phyloP scores from a whole-genome alignment of 2,888 invertebrate species.

The Rotaria socialis region DNA sequence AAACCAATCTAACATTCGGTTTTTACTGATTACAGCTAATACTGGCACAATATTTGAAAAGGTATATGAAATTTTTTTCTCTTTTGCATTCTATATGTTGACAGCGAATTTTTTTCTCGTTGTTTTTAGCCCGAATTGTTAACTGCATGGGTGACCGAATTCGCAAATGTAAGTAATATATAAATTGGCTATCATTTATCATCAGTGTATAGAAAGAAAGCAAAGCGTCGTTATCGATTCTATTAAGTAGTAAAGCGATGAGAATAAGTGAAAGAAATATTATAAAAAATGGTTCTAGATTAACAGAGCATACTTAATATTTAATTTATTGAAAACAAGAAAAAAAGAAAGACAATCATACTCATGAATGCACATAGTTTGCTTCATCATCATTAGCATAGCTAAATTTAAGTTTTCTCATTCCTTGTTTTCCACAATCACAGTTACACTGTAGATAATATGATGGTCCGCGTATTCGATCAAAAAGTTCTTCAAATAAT shows the following conservation, averaged over 20 bases:
- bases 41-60: constrained; percentile 32
- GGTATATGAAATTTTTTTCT: background rate
- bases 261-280: background rate
- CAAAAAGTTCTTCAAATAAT: background rate
- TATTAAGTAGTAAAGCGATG: background rate
- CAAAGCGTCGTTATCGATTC: background rate
- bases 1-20: background rate
- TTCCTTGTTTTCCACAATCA: background rate
- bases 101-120: background rate
- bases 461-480: background rate
- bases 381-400: background rate
- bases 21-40: background rate
- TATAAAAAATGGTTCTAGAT: background rate
- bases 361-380: background rate
- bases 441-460: background rate
- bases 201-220: background rate
- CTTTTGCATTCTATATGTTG: background rate
- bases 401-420: background rate
- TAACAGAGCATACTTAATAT: background rate
- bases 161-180: constrained; percentile 6
- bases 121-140: constrained; percentile 24
- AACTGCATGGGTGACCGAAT: constrained; percentile 10
- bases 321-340: background rate
- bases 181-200: background rate
- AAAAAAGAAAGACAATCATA: background rate